Conservation (phyloP, 2,113 vertebrate genomes). For the Melierax canorus region DNA sequence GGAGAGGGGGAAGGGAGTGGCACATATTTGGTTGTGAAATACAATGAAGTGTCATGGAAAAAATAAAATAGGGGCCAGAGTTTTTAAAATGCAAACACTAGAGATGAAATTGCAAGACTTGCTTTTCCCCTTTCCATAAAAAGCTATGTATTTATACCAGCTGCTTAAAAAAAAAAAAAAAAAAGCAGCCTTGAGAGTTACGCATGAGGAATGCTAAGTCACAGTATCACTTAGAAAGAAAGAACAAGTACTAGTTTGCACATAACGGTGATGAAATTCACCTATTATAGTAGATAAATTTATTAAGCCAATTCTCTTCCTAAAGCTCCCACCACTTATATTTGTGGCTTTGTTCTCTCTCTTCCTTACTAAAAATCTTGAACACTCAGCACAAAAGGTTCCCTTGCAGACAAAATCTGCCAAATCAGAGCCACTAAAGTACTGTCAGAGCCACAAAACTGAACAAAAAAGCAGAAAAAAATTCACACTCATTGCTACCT, state of each 20-base stretch:
- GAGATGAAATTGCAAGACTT: neutral
- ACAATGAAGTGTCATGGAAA: neutral
- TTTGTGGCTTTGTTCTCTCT: neutral
- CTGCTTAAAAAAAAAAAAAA: neutral
- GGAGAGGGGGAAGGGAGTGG: neutral
- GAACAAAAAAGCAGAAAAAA: neutral
- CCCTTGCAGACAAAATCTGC: neutral
- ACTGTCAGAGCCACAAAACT: neutral
- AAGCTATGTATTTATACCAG: neutral
- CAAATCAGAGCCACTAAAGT: neutral
- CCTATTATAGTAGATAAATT: neutral
- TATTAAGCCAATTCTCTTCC: neutral
- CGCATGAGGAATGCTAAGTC: neutral
- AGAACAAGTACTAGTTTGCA: neutral
- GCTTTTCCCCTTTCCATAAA: neutral
- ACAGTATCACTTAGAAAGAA: neutral
- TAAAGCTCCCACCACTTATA: neutral
- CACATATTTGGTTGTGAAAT: neutral
- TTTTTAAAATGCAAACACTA: neutral
- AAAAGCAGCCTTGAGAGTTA: neutral
- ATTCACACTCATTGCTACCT: neutral
- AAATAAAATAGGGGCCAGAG: neutral
- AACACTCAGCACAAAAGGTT: neutral
- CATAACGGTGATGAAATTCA: neutral
- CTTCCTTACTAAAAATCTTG: neutral